Base-by-base conservation (phyloP, 2,888 invertebrate species). In the Tanytarsus gracilentus region DNA sequence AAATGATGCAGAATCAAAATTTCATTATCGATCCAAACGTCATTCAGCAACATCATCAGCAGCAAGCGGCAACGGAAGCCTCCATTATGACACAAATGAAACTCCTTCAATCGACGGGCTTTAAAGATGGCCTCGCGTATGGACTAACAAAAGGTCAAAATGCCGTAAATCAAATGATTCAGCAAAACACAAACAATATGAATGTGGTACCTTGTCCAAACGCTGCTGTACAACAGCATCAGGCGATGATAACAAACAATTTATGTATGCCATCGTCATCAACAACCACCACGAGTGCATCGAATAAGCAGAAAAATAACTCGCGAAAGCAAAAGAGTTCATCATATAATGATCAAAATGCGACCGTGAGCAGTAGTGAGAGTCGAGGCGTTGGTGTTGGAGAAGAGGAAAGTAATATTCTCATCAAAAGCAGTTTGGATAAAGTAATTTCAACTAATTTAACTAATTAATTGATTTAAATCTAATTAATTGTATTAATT, bases 311-410 rank as follows among this genome's bases (percentile, higher is more conserved):
- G 26, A 60, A 60, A 29, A 60, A 60, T 33, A n/a, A 50, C 9
- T 50, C 50, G 5, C 49, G 60, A 9, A 60, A 60, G 39, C n/a
- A n/a, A 21, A 58, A 72, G 69, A 25, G 39, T 33, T 67, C 72
- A 70, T 16, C 69, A 70, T 56, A 68, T 68, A 16, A 69, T 69
- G 56, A 72, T 76, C 36, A 74, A 79, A n/a, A n/a, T n/a, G n/a
- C n/a, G n/a, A n/a, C n/a, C n/a, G n/a, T n/a, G n/a, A n/a, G n/a
- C n/a, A n/a, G n/a, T n/a, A n/a, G n/a, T n/a, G n/a, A n/a, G n/a
- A n/a, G n/a, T n/a, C n/a, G n/a, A 48, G 76, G 77, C 16, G 78
- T 77, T 64, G 74, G 74, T 2, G 66, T 74, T 61, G 75, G 74
- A 2, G 75, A 74, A 62, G 73, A 71, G 62, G 64, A 65, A 25